Evolutionary conservation across 2,797 vertebrate species (phyloP), one percentile per base, ranked within the genome.

Genomic region (Melopsittacus undulatus): DNA sequence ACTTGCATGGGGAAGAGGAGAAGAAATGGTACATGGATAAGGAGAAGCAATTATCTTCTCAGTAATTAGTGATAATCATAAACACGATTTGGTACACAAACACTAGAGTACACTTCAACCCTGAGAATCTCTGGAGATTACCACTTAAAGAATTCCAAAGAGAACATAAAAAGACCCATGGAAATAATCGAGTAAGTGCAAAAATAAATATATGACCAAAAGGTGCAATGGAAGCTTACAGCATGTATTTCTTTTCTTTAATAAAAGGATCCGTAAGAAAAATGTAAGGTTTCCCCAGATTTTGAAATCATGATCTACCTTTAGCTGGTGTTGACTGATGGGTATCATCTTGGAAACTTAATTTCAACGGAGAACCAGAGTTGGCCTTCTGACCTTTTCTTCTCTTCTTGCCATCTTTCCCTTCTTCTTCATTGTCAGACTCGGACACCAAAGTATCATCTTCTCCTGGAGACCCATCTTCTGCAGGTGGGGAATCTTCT

Each of bases 381-480:
- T 0, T 91, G 17, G 74, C 66, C 49, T 95, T 97, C 12, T 67
- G 49, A 18, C 67, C 59, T 74, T 80, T 94, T 48, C 89, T 75
- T 49, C 18, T 94, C 63, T 96, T 90, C 86, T 96, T 96, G 84
- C 85, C 95, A 52, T 69, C 83, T 77, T 68, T 87, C 52, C 85
- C 36, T 76, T 97, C 94, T 21, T 98, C 98, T 52, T 98, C 98
- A 2, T 97, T 95, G 76, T 98, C 97, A 8, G 95, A 95, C 59
- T 98, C 97, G 0, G 96, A 98, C 29, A 97, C 92, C 78, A 97
- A 82, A 17, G 90, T 1, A 1, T 96, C 94, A 29, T 96, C 94
- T 6, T 95, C 96, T 15, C 91, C 97, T 5, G 95, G 83, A 14
- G 91, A 81, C 1, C 4, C 43, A 7, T 88, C 95, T 57, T 90